Evolutionary conservation across 2,888 invertebrate genomes (phyloP).

Genomic region (Melangyna quadrimaculata): DNA sequence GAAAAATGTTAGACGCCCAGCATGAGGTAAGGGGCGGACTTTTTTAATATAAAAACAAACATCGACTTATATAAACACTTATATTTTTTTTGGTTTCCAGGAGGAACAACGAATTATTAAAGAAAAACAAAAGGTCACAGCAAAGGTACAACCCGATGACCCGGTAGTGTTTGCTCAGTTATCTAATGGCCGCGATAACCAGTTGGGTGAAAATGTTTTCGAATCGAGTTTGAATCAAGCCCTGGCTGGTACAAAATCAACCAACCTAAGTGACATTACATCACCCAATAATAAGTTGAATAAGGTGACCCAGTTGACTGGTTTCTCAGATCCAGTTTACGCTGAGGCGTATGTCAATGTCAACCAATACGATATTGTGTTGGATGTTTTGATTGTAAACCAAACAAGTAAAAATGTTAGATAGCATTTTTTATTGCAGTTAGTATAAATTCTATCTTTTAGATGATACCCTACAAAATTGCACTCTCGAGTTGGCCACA

Average conservation of each 20-base stretch:
- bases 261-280: slow-evolving; percentile 81
- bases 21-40: slow-evolving; percentile 82
- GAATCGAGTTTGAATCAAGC: slow-evolving; percentile 96
- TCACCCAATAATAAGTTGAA: slow-evolving; percentile 84
- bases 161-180: slow-evolving; percentile 92
- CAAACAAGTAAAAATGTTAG: slow-evolving; percentile 88
- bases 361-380: slow-evolving; percentile 98
- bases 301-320: slow-evolving; percentile 97
- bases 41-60: slow-evolving; percentile 74
- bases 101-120: slow-evolving; percentile 81
- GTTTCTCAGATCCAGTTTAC: slow-evolving; percentile 99
- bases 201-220: slow-evolving; percentile 88
- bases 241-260: slow-evolving; percentile 85
- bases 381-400: slow-evolving; percentile 98
- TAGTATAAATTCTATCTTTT: slow-evolving; percentile 61
- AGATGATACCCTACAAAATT: slow-evolving; percentile 97
- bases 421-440: background rate
- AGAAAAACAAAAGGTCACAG: slow-evolving; percentile 86
- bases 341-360: slow-evolving; percentile 99
- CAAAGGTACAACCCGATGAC: slow-evolving; percentile 91
- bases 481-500: slow-evolving; percentile 98
- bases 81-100: slow-evolving; percentile 46
- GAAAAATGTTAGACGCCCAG: slow-evolving; percentile 91
- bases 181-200: slow-evolving; percentile 84
- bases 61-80: background rate